Conservation (phyloP, 2,113 vertebrate species). For the Aldabrachelys gigantea region DNA sequence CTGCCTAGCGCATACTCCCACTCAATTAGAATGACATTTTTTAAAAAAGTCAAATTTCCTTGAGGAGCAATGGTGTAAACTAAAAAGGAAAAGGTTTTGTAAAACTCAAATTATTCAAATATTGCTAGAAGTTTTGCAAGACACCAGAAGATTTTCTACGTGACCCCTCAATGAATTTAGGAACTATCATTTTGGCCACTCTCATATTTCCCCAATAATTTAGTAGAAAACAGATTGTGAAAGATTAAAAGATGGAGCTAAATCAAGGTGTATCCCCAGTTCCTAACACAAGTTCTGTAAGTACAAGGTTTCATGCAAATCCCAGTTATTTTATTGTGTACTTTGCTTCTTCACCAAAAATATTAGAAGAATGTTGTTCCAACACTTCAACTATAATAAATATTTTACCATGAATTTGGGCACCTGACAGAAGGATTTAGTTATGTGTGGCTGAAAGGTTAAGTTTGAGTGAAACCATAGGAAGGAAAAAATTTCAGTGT, state of each 20-base stretch:
- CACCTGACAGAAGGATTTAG: background rate
- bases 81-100: background rate
- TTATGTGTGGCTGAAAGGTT: background rate
- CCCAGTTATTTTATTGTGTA: background rate
- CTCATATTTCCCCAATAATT: conserved; percentile 53
- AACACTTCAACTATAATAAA: background rate
- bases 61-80: background rate
- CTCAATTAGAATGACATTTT: background rate
- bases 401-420: background rate
- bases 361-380: background rate
- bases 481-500: background rate
- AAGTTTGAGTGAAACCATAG: background rate
- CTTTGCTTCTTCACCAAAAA: background rate
- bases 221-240: background rate
- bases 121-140: background rate
- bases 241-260: background rate
- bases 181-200: conserved; percentile 46
- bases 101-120: background rate
- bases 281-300: background rate
- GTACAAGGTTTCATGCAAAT: background rate
- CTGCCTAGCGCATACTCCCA: background rate
- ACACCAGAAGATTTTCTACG: background rate
- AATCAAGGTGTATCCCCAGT: background rate
- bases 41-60: background rate
- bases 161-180: background rate